A percentile compares a stretch with the other conserved stretches of the same genome.
These are phyloP conservation scores for Apostichopus japonicus DNA, from an alignment of 35 echinoderm and acorn worm genomes.

Conservation along the genomic window DNA sequence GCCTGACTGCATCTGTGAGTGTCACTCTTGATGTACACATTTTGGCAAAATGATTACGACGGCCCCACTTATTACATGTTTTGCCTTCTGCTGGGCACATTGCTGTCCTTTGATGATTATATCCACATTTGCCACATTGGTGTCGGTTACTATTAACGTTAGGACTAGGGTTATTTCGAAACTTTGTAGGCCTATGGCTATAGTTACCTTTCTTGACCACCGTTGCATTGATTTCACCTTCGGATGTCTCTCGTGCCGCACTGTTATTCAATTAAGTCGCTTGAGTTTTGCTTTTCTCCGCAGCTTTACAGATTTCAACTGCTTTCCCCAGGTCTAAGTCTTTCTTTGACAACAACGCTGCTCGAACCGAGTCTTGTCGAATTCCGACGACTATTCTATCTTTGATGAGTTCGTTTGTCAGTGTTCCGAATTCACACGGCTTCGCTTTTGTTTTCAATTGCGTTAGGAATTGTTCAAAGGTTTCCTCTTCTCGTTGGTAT, in stretches of 20 bases:
- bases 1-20: too few relatives aligned
- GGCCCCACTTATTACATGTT: too few relatives aligned
- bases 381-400: slow-evolving; percentile 69
- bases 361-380: slow-evolving; percentile 26
- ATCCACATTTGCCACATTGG: too few relatives aligned
- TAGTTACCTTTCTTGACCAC: background rate
- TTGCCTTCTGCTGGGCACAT: too few relatives aligned
- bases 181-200: too few relatives aligned
- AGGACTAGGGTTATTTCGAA: too few relatives aligned
- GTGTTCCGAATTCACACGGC: slow-evolving; percentile 59
- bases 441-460: slow-evolving; percentile 60
- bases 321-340: slow-evolving; percentile 24
- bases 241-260: background rate
- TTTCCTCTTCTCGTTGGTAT: slow-evolving; percentile 51
- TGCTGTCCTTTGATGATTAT: too few relatives aligned
- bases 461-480: slow-evolving; percentile 55
- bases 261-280: background rate
- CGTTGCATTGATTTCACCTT: background rate
- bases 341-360: slow-evolving; percentile 31
- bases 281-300: slow-evolving; percentile 40
- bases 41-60: too few relatives aligned
- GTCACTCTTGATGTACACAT: too few relatives aligned
- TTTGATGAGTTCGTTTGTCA: slow-evolving; percentile 58
- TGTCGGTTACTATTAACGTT: too few relatives aligned
- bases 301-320: slow-evolving; percentile 58